Base-by-base conservation (phyloP, 2,888 invertebrate genomes). In the Drosophila multiciliata region DNA sequence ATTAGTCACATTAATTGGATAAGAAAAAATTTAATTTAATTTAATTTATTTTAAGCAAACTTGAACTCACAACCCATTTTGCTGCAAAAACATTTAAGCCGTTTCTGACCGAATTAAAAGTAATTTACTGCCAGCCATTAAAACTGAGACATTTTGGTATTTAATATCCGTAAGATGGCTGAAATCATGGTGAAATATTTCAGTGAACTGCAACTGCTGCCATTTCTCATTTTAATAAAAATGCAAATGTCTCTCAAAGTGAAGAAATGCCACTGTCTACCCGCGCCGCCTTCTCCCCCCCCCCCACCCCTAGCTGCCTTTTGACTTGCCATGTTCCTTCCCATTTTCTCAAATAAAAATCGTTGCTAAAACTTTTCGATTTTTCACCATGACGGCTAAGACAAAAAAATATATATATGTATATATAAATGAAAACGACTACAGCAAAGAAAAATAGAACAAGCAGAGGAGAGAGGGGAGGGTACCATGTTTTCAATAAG, bases 141-240 rank as follows among this genome's bases (percentile, higher is more conserved):
- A 53, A 57, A 42, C 36, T 52, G 26, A 62, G 69, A 57, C 58
- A 49, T 61, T 65, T 50, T 36, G 58, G 38, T 40, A 45, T 26
- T 42, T 73, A 59, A 62, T 63, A 74, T 63, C 64, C 60, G 54
- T 63, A 49, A 57, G 60, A 75, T 75, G 69, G 59, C 62, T 65
- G 36, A 66, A 32, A 59, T 45, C 40, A 52, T 49, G 45, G 54
- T 62, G 58, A 60, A 66, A 66, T 57, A 54, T 72, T 73, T 72
- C 88, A 72, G 68, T 68, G 79, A 80, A 73, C 80, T 77, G 78
- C 88, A 82, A 79, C 86, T 85, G 78, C 77, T 82, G 90, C 86
- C 90, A 83, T 80, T 88, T 86, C 73, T 89, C 73, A 87, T 87
- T 87, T 87, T 87, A 90, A 90, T 87, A 87, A 87, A 87, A 89